Percentiles rank a stretch among this genome's conserved stretches.
These are phyloP conservation scores for Apis mellifera DNA, from an alignment of 1,140 invertebrate genomes.

Conservation along the genomic window Amel_HAv3.1 CM009945.2:5567501-5568000, in stretches of 20 bases:
- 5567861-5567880: too few relatives aligned
- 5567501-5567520: too few relatives aligned
- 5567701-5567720: constrained; percentile 18
- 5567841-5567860: too few relatives aligned
- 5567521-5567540: neutral
- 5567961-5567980: too few relatives aligned
- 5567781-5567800: neutral
- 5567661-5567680: neutral
- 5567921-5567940: too few relatives aligned
- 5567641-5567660: constrained; percentile 7
- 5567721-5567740: too few relatives aligned
- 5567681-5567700: neutral
- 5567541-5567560: constrained; percentile 43
- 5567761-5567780: neutral
- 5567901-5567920: too few relatives aligned
- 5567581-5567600: constrained; percentile 36
- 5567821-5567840: too few relatives aligned
- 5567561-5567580: constrained; percentile 51
- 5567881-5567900: too few relatives aligned
- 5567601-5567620: neutral
- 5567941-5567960: too few relatives aligned
- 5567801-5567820: too few relatives aligned
- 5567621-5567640: neutral
- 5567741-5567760: neutral
- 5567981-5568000: too few relatives aligned